phyloP scores from a whole-genome alignment of 1,140 invertebrate species.

The Heliconius nattereri region DNA sequence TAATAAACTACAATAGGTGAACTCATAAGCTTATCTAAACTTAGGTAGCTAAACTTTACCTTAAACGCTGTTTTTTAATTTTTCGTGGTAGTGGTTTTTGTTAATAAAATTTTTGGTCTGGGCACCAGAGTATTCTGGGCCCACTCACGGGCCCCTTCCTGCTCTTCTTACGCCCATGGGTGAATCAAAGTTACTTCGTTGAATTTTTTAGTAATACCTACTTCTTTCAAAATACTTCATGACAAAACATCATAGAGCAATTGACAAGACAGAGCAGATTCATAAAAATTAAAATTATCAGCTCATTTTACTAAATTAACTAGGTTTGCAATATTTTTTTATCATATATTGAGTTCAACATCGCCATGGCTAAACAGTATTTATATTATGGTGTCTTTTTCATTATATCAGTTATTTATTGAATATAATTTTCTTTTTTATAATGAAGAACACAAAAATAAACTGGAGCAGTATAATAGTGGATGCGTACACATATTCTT shows the following conservation, averaged over 20 bases:
- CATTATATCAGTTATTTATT: neutral
- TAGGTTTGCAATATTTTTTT: neutral
- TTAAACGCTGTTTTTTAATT: too few species aligned
- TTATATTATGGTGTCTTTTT: neutral
- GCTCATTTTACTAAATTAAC: neutral
- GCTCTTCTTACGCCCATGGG: too few species aligned
- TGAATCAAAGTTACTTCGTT: neutral
- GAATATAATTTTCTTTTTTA: neutral
- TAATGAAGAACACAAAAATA: slow-evolving; percentile 14
- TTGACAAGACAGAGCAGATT: neutral
- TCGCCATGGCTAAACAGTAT: neutral
- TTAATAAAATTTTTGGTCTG: too few species aligned
- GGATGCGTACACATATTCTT: slow-evolving; percentile 51
- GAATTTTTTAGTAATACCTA: slow-evolving; percentile 6
- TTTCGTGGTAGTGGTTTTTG: too few species aligned
- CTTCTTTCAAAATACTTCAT: slow-evolving; percentile 8
- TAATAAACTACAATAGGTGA: too few species aligned
- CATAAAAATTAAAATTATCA: neutral
- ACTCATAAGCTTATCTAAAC: too few species aligned
- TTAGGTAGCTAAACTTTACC: too few species aligned
- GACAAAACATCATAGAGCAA: neutral
- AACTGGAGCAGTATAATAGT: slow-evolving; percentile 46
- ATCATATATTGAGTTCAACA: neutral
- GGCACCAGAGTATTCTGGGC: too few species aligned
- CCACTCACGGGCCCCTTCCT: too few species aligned